These are phyloP conservation scores for Serilophus lunatus DNA, from an alignment of 2,113 vertebrate species.

Conservation along the genomic window DNA sequence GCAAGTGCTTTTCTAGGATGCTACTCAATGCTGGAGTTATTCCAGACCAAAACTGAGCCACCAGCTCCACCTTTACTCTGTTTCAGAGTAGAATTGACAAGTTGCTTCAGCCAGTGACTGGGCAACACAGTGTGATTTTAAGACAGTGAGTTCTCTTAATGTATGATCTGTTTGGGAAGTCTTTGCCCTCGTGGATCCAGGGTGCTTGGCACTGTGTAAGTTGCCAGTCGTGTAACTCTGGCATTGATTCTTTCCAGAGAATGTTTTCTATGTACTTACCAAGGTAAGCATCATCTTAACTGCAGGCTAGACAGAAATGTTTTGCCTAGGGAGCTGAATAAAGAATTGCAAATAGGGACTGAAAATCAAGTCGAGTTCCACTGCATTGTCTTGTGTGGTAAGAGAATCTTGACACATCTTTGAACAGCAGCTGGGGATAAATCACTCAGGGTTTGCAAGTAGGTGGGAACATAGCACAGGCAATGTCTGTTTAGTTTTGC, in stretches of 20 bases:
- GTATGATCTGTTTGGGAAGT: neutral
- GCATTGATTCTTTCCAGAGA: neutral
- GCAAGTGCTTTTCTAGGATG: neutral
- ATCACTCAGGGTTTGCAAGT: neutral
- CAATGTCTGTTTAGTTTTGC: neutral
- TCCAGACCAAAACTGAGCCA: neutral
- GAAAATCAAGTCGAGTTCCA: neutral
- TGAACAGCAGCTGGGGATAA: neutral
- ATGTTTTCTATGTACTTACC: neutral
- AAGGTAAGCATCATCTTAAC: neutral
- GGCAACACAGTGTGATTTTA: neutral
- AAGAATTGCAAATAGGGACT: constrained; percentile 1
- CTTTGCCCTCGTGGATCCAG: neutral
- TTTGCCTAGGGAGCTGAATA: neutral
- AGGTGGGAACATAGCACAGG: neutral
- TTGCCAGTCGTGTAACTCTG: neutral
- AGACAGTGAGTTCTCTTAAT: neutral
- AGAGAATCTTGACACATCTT: neutral
- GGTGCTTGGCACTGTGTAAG: neutral
- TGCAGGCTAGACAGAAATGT: neutral
- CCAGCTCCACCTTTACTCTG: neutral
- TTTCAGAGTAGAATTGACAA: neutral
- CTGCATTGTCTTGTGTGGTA: neutral
- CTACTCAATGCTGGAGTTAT: neutral
- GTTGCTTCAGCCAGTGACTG: neutral